Base-by-base conservation (phyloP, 2,797 vertebrate species). In the Lacerta viridis region DNA sequence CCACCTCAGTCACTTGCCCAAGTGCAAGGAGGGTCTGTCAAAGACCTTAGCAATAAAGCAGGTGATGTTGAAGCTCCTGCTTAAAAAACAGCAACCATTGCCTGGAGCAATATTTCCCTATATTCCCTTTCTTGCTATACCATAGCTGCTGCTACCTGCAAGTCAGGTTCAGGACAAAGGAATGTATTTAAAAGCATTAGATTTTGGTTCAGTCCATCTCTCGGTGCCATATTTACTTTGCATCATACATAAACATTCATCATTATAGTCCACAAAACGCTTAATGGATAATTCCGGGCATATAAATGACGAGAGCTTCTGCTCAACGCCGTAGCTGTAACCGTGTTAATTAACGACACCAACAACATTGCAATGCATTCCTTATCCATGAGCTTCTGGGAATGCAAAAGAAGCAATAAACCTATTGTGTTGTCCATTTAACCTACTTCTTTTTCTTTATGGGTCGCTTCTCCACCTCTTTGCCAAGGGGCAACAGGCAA, bases 241-340 rank as follows among this genome's bases (percentile, higher is more conserved):
- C 39, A 18, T 15, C 25, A 41, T 68, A 27, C 13, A 68, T 46
- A 50, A 79, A 86, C 27, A 25, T 39, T 50, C 79, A 69, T 55
- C 17, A 69, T 81, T 25, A 43, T 36, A 61, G 43, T 75, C 36
- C 20, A 61, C 69, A 87, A 81, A 81, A 87, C n/a, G 15, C 33
- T 27, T n/a, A 61, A 39, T 87, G 50, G n/a, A n/a, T 76, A 87
- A 72, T 87, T 80, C 33, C 17, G 74, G 50, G 68, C 8, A 50
- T 55, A 72, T 55, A 61, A 36, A 4, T 55, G 17, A 39, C n/a
- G 13, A 59, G 25, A 84, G 33, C 18, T 36, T 84, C 33, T n/a
- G 2, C 75, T 77, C 41, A 72, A 25, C 4, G 18, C 72, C 7
- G 9, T 69, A 83, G 66, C n/a, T 43, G 39, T 36, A 78, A 66